Evolutionary conservation across 2,113 vertebrate genomes (phyloP), one percentile per base, ranked within the genome.

Genomic region (Crypturellus undulatus): DNA sequence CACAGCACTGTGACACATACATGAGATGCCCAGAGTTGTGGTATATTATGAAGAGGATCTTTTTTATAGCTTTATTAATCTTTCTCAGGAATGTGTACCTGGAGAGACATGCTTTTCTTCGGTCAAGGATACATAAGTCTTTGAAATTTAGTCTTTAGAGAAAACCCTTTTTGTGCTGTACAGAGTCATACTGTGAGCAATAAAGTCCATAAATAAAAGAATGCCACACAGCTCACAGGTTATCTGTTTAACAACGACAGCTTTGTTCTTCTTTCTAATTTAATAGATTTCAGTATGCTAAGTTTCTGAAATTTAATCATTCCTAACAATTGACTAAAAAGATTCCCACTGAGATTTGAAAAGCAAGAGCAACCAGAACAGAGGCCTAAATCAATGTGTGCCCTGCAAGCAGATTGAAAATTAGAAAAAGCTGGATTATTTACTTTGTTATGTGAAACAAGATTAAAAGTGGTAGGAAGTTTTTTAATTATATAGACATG

Each of bases 171-270:
- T 79, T 84, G 72, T 81, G 69, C 54, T 71, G 76, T 45, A 87
- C 30, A 80, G 42, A 62, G 38, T 85, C 88, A 89, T 84, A 85
- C 93, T 90, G 78, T 89, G 96, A 95, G 90, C 90, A 97, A 95
- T 87, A 93, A 97, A 97, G 89, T 81, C 77, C 81, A 58, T 94
- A 97, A 98, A 97, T 96, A 96, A 96, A 97, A 90, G 94, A 94
- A 75, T 10, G 36, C 30, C 75, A 93, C 77, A 69, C 20, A 90
- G 68, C 93, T 92, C 87, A 94, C 75, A 85, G 90, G 91, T 96
- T 94, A 94, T 92, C 96, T 95, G 70, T 91, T 96, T 97, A 96
- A 97, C 86, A 78, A 77, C 0, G 4, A 78, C n/a, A 68, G 24
- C 34, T 96, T 96, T 96, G 67, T 94, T 95, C 84, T 91, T 84